Conservation (phyloP, 2,113 vertebrate species). For the Tautogolabrus adspersus region DNA sequence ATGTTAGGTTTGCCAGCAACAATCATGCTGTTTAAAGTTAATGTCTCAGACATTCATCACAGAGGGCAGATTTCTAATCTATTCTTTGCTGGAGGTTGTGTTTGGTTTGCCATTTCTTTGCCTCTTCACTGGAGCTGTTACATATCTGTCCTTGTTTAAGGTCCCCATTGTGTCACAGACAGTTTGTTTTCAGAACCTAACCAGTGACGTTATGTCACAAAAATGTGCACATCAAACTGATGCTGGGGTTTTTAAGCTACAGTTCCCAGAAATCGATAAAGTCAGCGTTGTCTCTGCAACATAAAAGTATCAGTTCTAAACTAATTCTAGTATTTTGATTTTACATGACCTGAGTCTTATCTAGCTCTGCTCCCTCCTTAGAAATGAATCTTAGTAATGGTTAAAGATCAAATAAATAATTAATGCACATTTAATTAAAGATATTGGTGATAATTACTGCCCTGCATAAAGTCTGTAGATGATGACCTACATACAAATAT, state of each 20-base stretch:
- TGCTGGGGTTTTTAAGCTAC: background rate
- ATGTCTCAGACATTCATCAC: constrained; percentile 29
- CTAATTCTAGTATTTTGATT: background rate
- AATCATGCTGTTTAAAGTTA: constrained; percentile 41
- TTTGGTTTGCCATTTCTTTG: background rate
- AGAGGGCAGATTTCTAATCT: constrained; percentile 26
- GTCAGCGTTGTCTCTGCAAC: constrained; percentile 10
- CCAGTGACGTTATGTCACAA: constrained; percentile 15
- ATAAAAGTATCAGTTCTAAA: background rate
- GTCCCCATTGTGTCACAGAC: background rate
- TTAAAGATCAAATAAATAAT: too few relatives aligned
- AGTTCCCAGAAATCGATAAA: background rate
- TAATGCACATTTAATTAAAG: too few relatives aligned
- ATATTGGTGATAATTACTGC: too few relatives aligned
- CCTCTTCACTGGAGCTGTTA: constrained; percentile 1
- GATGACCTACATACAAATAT: too few relatives aligned
- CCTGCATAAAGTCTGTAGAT: too few relatives aligned
- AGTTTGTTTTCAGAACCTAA: constrained; percentile 18
- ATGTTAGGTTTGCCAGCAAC: constrained; percentile 61
- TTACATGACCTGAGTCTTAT: background rate
- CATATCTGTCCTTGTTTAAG: background rate
- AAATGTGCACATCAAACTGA: constrained; percentile 34
- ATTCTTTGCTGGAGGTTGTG: constrained; percentile 3
- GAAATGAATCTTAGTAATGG: too few relatives aligned
- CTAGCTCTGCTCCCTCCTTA: background rate